Evolutionary conservation across 1,140 invertebrate genomes (phyloP).

Genomic region (Protaetia brevitarsis): DNA sequence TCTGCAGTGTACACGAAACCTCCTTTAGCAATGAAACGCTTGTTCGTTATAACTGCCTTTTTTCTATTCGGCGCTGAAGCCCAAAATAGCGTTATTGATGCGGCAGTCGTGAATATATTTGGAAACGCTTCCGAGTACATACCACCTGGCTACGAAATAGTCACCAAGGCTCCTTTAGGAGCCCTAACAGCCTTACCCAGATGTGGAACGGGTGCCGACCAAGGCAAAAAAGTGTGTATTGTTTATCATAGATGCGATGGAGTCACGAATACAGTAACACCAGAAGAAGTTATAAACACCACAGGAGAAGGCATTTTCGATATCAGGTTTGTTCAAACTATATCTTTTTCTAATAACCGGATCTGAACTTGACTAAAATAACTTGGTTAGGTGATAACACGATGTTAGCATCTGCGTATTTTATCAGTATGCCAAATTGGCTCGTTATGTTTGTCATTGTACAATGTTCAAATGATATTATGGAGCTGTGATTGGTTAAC

Average conservation of each 20-base stretch:
- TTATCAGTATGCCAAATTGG: no score
- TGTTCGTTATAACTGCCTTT: neutral
- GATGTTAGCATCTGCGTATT: no score
- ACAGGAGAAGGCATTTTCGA: neutral
- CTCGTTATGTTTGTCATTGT: no score
- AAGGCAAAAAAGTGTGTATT: slow-evolving; percentile 3
- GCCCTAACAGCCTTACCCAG: neutral
- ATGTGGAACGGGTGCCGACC: neutral
- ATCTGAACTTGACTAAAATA: no score
- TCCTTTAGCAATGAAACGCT: no score
- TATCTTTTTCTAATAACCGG: no score
- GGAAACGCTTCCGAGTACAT: neutral
- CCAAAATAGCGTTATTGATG: neutral
- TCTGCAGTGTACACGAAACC: no score
- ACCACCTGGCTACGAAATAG: slow-evolving; percentile 7
- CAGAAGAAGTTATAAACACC: neutral
- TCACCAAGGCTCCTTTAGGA: neutral
- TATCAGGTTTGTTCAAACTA: no score
- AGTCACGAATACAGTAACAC: slow-evolving; percentile 5
- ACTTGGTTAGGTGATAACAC: no score
- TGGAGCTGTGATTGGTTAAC: no score
- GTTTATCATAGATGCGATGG: neutral
- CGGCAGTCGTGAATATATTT: neutral
- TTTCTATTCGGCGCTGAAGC: neutral
- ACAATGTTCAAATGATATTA: no score